A percentile compares a stretch with the other conserved stretches of the same genome.
These are phyloP conservation scores for Taurulus bubalis DNA, from an alignment of 2,113 vertebrate genomes.

Conservation along the genomic window DNA sequence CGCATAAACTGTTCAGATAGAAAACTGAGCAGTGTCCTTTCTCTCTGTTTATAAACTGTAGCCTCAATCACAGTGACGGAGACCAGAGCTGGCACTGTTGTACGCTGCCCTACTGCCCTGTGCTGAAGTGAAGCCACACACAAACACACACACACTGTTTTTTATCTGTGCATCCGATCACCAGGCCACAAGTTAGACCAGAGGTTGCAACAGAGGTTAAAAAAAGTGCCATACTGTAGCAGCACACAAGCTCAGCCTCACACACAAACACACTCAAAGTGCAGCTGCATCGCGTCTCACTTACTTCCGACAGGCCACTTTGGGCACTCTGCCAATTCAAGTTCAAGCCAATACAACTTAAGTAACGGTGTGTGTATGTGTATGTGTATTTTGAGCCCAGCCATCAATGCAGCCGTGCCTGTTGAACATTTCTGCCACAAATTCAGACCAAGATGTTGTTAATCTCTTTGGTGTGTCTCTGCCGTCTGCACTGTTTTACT, in stretches of 20 bases:
- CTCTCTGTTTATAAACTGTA: constrained; percentile 73
- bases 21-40: constrained; percentile 52
- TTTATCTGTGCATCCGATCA: constrained; percentile 58
- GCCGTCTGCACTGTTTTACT: neutral
- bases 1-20: constrained; percentile 39
- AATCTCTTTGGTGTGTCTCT: neutral
- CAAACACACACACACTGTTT: constrained; percentile 22
- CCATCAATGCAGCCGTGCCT: constrained; percentile 9
- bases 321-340: constrained; percentile 75
- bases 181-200: constrained; percentile 33
- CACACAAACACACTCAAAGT: constrained; percentile 54
- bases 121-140: constrained; percentile 3
- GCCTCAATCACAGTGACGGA: constrained; percentile 71
- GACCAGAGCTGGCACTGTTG: constrained; percentile 69
- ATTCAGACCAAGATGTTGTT: neutral
- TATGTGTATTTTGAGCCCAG: constrained; percentile 2
- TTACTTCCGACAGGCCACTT: constrained; percentile 85
- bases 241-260: constrained; percentile 23
- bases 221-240: constrained; percentile 43
- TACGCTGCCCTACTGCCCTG: constrained; percentile 26
- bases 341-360: constrained; percentile 50
- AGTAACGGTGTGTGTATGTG: constrained; percentile 10
- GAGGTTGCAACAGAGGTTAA: constrained; percentile 43
- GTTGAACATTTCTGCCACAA: neutral
- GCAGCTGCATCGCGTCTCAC: constrained; percentile 87